Percentiles rank a stretch among this genome's conserved stretches.
Evolutionary conservation across 2,888 invertebrate genomes (phyloP).

Genomic region (Epinotia nisella): DNA sequence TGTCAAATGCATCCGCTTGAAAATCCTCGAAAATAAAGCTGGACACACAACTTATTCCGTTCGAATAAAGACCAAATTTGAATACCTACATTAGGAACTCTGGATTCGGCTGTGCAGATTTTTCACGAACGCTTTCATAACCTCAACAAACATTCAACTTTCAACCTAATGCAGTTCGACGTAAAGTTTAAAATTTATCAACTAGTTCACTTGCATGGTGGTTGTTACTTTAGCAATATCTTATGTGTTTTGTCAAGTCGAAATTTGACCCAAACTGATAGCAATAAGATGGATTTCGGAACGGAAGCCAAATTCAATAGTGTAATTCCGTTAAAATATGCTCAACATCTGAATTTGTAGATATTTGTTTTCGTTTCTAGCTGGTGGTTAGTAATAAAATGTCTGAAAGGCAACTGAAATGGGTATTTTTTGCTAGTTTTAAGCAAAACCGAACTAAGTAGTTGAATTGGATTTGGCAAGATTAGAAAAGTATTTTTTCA

Average conservation of each 20-base stretch:
- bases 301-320: not conserved
- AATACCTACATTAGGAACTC: too few species aligned
- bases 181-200: not conserved
- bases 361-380: not conserved
- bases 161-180: not conserved
- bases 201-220: not conserved
- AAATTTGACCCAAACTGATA: not conserved
- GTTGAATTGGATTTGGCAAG: too few species aligned
- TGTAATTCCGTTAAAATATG: not conserved
- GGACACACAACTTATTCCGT: too few species aligned
- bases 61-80: too few species aligned
- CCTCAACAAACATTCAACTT: not conserved
- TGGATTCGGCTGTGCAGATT: too few species aligned
- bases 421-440: not conserved
- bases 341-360: too few species aligned
- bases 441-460: not conserved
- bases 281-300: not conserved
- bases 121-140: too few species aligned
- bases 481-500: too few species aligned
- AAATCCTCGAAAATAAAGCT: too few species aligned
- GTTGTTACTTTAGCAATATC: not conserved
- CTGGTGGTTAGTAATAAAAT: not conserved
- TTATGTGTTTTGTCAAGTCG: not conserved
- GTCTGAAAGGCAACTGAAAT: not conserved
- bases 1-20: too few species aligned